Percentiles rank a stretch among this genome's conserved stretches.
Evolutionary conservation across 2,113 vertebrate genomes (phyloP).

Genomic region (Triplophysa dalaica): DNA sequence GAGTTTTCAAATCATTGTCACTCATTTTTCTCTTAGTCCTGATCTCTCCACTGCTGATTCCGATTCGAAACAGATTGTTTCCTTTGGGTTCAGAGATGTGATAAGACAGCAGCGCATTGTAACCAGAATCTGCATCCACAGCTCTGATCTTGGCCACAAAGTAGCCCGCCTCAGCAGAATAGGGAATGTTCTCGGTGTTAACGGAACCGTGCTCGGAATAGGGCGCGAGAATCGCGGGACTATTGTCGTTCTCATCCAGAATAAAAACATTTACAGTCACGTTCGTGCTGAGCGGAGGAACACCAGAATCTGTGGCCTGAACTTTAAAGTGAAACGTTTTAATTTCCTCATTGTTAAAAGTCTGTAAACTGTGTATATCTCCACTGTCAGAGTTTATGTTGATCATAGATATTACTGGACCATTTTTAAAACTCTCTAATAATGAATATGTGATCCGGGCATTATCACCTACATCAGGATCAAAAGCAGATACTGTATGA

Average conservation of each 20-base stretch:
- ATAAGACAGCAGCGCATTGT: slow-evolving; percentile 74
- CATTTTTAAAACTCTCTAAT: slow-evolving; percentile 46
- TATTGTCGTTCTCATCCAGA: slow-evolving; percentile 73
- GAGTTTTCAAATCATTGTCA: slow-evolving; percentile 64
- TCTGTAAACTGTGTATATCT: slow-evolving; percentile 46
- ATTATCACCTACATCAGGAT: slow-evolving; percentile 67
- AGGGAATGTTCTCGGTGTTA: slow-evolving; percentile 45
- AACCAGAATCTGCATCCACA: slow-evolving; percentile 71
- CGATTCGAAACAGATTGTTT: slow-evolving; percentile 53
- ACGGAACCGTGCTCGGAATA: slow-evolving; percentile 41
- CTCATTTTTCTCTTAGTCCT: slow-evolving; percentile 64
- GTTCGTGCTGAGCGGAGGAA: slow-evolving; percentile 64
- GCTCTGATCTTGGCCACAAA: slow-evolving; percentile 71
- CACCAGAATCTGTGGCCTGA: slow-evolving; percentile 68
- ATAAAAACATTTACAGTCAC: slow-evolving; percentile 68
- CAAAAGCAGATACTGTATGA: slow-evolving; percentile 63
- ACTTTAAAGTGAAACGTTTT: slow-evolving; percentile 68
- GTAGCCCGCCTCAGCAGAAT: slow-evolving; percentile 58
- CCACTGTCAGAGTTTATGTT: slow-evolving; percentile 52
- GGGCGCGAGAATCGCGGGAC: slow-evolving; percentile 53
- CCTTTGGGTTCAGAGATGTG: slow-evolving; percentile 58
- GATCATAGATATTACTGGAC: slow-evolving; percentile 60
- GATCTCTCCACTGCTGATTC: slow-evolving; percentile 61
- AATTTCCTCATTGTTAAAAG: slow-evolving; percentile 53
- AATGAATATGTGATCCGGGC: slow-evolving; percentile 60